Evolutionary conservation across 2,797 vertebrate species (phyloP).

Genomic region (Propithecus perrieri): DNA sequence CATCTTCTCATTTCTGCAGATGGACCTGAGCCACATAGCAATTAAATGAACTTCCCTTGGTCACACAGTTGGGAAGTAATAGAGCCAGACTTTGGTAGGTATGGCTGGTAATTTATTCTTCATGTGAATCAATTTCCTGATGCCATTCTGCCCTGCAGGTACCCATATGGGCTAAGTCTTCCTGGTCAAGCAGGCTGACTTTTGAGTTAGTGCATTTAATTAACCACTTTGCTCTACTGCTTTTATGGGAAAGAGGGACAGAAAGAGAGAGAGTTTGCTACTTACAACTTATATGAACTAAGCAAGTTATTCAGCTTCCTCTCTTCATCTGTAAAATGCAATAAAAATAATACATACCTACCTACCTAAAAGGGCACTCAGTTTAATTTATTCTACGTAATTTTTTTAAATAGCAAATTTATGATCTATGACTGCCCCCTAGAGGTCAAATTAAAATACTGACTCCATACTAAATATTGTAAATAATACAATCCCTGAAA

Average conservation of each 20-base stretch:
- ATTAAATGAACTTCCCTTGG: not conserved
- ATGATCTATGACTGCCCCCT: conserved; percentile 57
- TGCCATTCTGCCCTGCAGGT: not conserved
- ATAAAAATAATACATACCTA: not conserved
- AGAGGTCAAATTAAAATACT: conserved; percentile 42
- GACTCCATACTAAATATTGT: not conserved
- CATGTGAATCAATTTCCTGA: not conserved
- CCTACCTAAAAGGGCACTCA: not conserved
- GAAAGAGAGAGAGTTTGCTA: not conserved
- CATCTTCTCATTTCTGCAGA: not conserved
- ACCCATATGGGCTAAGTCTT: not conserved
- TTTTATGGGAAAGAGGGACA: not conserved
- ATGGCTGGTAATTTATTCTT: not conserved
- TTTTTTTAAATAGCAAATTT: not conserved
- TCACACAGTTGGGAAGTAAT: not conserved
- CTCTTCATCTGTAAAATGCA: not conserved
- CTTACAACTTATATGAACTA: not conserved
- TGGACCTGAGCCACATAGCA: not conserved
- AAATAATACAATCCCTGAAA: not conserved
- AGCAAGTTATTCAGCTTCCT: not conserved
- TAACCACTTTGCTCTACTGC: not conserved
- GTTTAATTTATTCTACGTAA: not conserved
- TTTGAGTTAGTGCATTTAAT: not conserved
- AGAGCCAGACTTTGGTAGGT: not conserved
- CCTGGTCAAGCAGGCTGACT: not conserved